Percentiles rank a stretch among this genome's conserved stretches.
phyloP scores from a whole-genome alignment of 2,113 vertebrate genomes.

The Todiramphus chloris region DNA sequence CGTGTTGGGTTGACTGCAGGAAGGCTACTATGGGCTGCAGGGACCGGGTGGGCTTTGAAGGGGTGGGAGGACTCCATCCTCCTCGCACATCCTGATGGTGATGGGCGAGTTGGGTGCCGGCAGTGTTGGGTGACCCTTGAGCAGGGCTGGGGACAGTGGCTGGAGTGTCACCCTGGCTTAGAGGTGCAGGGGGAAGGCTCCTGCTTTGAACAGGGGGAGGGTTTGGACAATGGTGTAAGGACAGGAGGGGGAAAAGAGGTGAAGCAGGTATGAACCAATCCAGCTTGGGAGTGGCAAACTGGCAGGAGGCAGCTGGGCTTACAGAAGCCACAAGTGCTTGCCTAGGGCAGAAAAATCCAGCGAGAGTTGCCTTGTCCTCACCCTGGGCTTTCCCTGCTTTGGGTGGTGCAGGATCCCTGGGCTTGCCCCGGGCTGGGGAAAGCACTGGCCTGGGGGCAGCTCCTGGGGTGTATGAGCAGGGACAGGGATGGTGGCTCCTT shows the following conservation, averaged over 20 bases:
- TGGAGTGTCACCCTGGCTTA: background rate
- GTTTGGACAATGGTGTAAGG: background rate
- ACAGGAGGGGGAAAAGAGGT: background rate
- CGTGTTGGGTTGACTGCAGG: background rate
- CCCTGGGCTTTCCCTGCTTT: background rate
- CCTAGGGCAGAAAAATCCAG: background rate
- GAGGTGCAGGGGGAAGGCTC: background rate
- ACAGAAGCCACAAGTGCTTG: background rate
- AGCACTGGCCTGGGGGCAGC: background rate
- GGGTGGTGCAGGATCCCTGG: background rate
- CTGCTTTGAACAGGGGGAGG: accelerated
- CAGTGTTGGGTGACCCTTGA: background rate
- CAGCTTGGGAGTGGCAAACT: background rate
- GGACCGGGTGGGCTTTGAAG: no score
- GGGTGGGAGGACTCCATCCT: no score
- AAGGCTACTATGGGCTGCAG: background rate
- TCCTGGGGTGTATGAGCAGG: background rate
- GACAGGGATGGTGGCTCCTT: background rate
- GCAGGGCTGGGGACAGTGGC: background rate
- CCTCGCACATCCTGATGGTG: accelerated
- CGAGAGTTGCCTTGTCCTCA: background rate
- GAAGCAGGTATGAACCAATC: background rate
- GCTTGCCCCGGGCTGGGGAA: background rate
- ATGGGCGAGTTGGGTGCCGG: background rate
- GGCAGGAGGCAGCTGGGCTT: background rate